Conservation (phyloP, 92 coral and sea anemone genomes). For the Pocillopora grandis region DNA sequence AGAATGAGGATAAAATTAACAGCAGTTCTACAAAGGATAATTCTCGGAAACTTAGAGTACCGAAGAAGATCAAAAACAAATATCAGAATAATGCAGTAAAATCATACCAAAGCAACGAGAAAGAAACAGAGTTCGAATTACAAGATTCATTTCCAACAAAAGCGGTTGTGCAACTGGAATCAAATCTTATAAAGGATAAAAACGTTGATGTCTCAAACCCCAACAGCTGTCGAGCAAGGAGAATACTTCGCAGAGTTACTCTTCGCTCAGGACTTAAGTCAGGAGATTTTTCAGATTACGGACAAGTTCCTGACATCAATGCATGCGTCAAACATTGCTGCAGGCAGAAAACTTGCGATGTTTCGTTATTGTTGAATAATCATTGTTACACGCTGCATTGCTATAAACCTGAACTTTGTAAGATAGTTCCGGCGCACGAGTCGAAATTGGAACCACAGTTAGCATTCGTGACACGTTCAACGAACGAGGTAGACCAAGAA, state of each 20-base stretch:
- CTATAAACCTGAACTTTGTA: constrained; percentile 46
- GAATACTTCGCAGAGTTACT: constrained; percentile 68
- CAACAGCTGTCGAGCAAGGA: constrained; percentile 46
- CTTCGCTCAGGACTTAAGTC: constrained; percentile 78
- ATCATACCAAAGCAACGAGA: constrained; percentile 8
- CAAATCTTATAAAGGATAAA: background rate
- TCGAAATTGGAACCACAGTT: constrained; percentile 61
- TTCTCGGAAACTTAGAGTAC: background rate
- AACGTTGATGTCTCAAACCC: background rate
- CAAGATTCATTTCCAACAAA: constrained; percentile 16
- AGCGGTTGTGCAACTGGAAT: constrained; percentile 15
- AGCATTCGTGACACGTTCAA: constrained; percentile 61
- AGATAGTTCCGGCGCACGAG: constrained; percentile 64
- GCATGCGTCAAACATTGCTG: constrained; percentile 78
- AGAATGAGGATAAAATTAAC: background rate
- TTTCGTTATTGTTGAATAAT: constrained; percentile 65
- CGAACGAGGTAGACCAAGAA: background rate
- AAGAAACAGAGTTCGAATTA: background rate
- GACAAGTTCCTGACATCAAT: constrained; percentile 67
- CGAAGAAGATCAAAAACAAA: background rate
- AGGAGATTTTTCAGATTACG: constrained; percentile 90
- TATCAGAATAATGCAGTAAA: background rate
- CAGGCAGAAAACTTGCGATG: constrained; percentile 64
- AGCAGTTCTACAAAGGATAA: background rate
- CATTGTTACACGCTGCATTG: constrained; percentile 83